Percentiles rank a stretch among this genome's conserved stretches.
Conservation (phyloP, 2,797 vertebrate species). For the Ibycter americanus region DNA sequence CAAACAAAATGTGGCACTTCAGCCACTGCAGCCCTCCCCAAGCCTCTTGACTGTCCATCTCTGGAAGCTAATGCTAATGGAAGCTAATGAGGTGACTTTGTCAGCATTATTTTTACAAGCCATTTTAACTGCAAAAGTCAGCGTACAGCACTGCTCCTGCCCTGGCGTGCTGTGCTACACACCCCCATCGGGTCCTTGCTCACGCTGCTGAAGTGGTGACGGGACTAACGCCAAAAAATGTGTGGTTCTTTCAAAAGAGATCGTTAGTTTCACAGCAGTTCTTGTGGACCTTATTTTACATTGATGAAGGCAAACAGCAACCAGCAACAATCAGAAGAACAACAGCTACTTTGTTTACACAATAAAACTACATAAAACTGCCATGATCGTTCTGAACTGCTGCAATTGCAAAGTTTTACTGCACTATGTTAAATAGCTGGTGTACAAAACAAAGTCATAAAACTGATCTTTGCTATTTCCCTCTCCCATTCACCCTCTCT, state of each 20-base stretch:
- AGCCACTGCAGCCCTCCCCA: background rate
- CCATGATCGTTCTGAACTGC: background rate
- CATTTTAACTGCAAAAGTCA: background rate
- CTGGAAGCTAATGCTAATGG: background rate
- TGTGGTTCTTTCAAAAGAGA: background rate
- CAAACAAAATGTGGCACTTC: background rate
- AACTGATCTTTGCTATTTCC: background rate
- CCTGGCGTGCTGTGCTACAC: background rate
- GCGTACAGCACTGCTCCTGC: background rate
- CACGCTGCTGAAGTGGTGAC: background rate
- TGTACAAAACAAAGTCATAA: background rate
- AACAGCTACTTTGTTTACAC: background rate
- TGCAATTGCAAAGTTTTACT: background rate
- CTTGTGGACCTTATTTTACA: background rate
- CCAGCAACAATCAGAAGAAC: background rate
- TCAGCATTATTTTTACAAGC: background rate
- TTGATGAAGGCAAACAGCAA: background rate
- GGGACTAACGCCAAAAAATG: background rate
- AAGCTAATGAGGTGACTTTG: background rate
- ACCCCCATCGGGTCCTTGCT: background rate
- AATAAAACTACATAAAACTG: background rate
- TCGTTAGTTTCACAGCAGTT: background rate
- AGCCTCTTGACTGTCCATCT: background rate
- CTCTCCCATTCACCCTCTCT: background rate
- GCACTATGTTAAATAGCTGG: background rate